Evolutionary conservation across 2,888 invertebrate species (phyloP), one percentile per base, ranked within the genome.

Genomic region (Drosophila barbarae): DNA sequence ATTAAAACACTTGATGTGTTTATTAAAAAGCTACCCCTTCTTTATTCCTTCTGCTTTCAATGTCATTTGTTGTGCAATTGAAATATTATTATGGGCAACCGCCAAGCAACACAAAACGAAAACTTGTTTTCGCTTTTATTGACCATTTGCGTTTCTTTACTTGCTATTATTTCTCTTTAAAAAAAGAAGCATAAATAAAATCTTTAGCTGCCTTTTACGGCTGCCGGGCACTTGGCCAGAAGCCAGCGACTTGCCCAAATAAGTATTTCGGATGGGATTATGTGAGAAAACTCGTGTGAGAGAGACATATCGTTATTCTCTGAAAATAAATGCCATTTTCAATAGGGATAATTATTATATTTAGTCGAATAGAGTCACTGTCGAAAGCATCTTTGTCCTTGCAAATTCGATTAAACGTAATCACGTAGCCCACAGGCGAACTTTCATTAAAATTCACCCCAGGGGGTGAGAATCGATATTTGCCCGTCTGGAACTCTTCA

Each of bases 101-200:
- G 67, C 76, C 26, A 74, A 65, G 67, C 35, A 38, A 54, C 39
- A 54, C 55, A 55, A 66, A 46, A 39, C 54, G 28, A 34, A 41
- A 84, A 86, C 85, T 69, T 49, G 86, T 86, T 85, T 86, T 84
- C 86, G 77, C 84, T 86, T 80, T 86, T 84, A 75, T 83, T 76
- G 73, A 64, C 77, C 74, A 76, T 86, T 83, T 72, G 70, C 69
- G 77, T 73, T 71, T 79, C 83, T 82, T 76, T 65, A 73, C 70
- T 73, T 76, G 38, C 47, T 60, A 54, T 50, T 63, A 63, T 73
- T 52, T 78, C 72, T 78, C 60, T 71, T 30, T 10, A 35, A 73
- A 60, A 26, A 26, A 42, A 49, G 34, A 65, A 39, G 44, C 15
- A 35, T 9, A 64, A 51, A 61, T 61, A 64, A 67, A 78, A 73